These are phyloP conservation scores for Bradypus variegatus DNA, from an alignment of 2,797 vertebrate species.

Conservation along the genomic window DNA sequence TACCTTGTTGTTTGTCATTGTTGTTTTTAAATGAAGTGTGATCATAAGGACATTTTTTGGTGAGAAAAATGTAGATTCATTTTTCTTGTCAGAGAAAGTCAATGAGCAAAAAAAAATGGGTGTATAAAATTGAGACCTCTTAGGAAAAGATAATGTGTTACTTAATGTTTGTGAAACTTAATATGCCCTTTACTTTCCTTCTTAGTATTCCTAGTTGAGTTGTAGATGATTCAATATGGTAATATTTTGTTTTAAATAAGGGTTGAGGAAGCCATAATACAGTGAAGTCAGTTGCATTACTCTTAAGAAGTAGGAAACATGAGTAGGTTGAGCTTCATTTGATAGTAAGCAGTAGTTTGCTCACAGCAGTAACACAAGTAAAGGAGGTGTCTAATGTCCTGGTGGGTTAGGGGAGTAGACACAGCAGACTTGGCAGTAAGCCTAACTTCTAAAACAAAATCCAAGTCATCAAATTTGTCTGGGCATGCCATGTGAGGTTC, in stretches of 20 bases:
- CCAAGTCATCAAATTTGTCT: constrained; percentile 79
- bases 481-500: constrained; percentile 85
- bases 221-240: constrained; percentile 26
- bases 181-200: not conserved
- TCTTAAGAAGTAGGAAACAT: constrained; percentile 53
- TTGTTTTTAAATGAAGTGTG: constrained; percentile 23
- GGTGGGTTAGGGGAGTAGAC: constrained; percentile 76
- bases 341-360: constrained; percentile 63
- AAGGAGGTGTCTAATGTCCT: constrained; percentile 70
- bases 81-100: constrained; percentile 23
- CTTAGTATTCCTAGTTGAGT: not conserved
- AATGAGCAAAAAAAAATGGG: not conserved
- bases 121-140: constrained; percentile 26
- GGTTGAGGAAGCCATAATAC: constrained; percentile 24
- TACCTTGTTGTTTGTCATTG: not conserved
- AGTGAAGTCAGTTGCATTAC: constrained; percentile 35
- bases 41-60: constrained; percentile 36
- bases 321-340: constrained; percentile 60
- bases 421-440: constrained; percentile 79
- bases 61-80: constrained; percentile 24
- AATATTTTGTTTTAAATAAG: constrained; percentile 41
- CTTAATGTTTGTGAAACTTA: constrained; percentile 9
- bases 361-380: constrained; percentile 70
- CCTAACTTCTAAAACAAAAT: constrained; percentile 75
- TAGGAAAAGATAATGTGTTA: not conserved